phyloP scores from a whole-genome alignment of 2,888 invertebrate genomes.

The Apamea anceps region DNA sequence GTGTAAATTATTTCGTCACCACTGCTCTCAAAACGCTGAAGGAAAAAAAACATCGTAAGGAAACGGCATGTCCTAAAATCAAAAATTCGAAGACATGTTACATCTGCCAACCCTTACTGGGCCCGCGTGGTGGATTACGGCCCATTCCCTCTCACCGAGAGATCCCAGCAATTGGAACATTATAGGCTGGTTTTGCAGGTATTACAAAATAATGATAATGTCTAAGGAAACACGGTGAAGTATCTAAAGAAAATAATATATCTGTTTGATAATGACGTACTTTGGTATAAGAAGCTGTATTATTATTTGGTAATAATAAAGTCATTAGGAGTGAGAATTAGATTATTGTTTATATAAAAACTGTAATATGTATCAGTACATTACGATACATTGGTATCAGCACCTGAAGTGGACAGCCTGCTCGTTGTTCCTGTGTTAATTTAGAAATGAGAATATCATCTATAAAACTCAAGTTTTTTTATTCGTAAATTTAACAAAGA shows the following conservation, averaged over 20 bases:
- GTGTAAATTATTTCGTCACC: no score
- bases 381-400: not conserved
- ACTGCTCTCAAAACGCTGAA: no score
- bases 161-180: no score
- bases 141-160: no score
- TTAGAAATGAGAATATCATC: not conserved
- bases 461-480: not conserved
- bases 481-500: not conserved
- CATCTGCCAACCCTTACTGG: no score
- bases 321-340: conserved; percentile 2
- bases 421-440: not conserved
- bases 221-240: not conserved
- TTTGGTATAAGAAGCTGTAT: conserved; percentile 4
- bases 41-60: no score
- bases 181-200: no score
- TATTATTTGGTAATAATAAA: conserved; percentile 29
- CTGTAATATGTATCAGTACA: not conserved
- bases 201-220: conserved; percentile 8
- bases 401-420: not conserved
- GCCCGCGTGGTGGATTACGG: no score
- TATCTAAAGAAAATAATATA: conserved; percentile 7
- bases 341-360: not conserved
- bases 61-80: no score
- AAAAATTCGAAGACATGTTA: no score
- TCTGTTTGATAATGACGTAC: conserved; percentile 6